Base-by-base conservation (phyloP, 2,113 vertebrate species). In the Muntiacus muntjak region DNA sequence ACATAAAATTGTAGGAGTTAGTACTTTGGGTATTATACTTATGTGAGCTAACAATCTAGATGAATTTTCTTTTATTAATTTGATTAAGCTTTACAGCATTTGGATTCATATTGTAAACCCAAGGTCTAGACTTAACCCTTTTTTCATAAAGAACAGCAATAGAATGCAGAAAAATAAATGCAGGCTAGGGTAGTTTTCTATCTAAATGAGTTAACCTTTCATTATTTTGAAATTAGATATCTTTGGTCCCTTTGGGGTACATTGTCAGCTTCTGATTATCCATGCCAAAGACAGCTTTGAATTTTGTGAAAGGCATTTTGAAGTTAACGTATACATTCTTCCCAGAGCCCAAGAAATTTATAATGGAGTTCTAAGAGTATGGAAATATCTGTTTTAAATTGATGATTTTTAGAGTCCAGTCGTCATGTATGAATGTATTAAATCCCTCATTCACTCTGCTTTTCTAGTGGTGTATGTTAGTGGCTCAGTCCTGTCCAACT, bases 41-140 rank as follows among this genome's bases (percentile, higher is more conserved):
- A 25, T 5, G 13, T 52, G 43, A 92, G 13, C 45, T 87, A 84
- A 26, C 28, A 84, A 78, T 67, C 36, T 50, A n/a, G 23, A 71
- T 95, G 57, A 84, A 40, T 78, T 94, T 93, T 87, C 17, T 90
- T 92, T 89, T 94, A 92, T 89, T 93, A 96, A 95, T 89, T 95
- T 89, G 43, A 92, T 87, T 89, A 90, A 43, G 14, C 91, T 93
- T 91, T 47, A 89, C 13, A 92, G 19, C 43, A 93, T 97, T 93
- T 45, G 43, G n/a, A 64, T 89, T 97, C 82, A 17, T 87, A 11
- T n/a, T 89, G 30, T 50, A 79, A 95, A 91, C 17, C 6, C 9
- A 45, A 7, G 23, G 28, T 62, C 36, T 89, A 85, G 58, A 23
- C 9, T 55, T 95, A 94, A 93, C 2, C 3, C 10, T 92, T 88